phyloP scores from a whole-genome alignment of 2,797 vertebrate genomes.

The Cyclura pinguis region DNA sequence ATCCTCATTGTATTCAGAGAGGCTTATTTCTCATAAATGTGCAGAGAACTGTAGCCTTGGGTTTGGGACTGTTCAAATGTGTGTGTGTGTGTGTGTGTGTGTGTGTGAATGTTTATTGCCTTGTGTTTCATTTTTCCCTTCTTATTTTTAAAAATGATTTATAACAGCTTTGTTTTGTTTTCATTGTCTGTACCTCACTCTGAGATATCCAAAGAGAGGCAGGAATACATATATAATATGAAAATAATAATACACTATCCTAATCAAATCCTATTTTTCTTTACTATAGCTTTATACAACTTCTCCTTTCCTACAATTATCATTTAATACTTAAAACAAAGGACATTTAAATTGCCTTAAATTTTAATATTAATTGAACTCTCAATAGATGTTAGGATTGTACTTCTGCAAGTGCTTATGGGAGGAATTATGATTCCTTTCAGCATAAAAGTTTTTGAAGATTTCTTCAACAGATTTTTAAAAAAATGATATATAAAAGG shows the following conservation, averaged over 20 bases:
- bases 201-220: neutral
- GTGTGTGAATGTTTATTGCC: too few relatives aligned
- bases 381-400: neutral
- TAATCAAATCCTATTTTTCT: neutral
- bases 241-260: neutral
- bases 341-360: neutral
- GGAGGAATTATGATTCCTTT: neutral
- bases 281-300: neutral
- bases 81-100: neutral
- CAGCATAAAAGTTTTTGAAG: constrained; percentile 21
- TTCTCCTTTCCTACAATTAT: neutral
- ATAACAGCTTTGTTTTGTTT: neutral
- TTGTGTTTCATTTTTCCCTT: neutral
- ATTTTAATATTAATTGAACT: constrained; percentile 2
- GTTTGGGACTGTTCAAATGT: neutral
- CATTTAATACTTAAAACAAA: constrained; percentile 14
- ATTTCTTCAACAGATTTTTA: neutral
- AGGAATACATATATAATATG: neutral
- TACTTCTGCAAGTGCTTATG: neutral
- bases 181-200: neutral
- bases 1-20: neutral
- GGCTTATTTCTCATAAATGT: neutral
- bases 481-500: constrained; percentile 20
- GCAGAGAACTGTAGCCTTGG: neutral
- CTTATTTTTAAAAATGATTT: neutral